phyloP scores from a whole-genome alignment of 2,888 invertebrate species.

The Apodemia mormo region DNA sequence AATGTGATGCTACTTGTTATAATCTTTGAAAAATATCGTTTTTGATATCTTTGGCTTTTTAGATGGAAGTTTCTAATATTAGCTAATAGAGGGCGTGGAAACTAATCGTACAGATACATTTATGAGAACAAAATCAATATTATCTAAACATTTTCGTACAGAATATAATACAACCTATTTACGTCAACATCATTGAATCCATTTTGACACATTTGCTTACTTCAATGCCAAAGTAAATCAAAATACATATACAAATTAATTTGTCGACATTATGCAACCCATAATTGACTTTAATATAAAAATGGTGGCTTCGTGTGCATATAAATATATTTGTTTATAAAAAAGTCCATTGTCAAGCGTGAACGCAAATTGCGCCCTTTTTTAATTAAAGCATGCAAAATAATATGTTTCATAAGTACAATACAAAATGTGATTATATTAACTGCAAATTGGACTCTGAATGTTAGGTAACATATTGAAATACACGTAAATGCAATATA shows the following conservation, averaged over 20 bases:
- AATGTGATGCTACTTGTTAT: conserved; percentile 51
- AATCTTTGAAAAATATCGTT: conserved; percentile 13
- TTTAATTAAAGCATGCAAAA: neutral
- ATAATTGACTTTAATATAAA: too few species aligned
- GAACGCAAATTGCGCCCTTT: neutral
- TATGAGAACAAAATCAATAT: neutral
- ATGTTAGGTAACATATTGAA: neutral
- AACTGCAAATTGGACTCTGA: neutral
- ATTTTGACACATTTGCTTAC: conserved; percentile 3
- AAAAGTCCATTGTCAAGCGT: too few species aligned
- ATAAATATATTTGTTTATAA: too few species aligned
- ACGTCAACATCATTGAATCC: neutral
- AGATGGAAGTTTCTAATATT: neutral
- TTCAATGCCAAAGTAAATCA: neutral
- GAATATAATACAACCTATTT: neutral
- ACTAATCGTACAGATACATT: neutral
- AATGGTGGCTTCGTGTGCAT: too few species aligned
- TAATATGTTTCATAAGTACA: neutral
- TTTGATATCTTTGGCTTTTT: conserved; percentile 16
- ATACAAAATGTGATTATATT: neutral
- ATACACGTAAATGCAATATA: conserved; percentile 11
- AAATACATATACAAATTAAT: too few species aligned
- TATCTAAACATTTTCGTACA: neutral
- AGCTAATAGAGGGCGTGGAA: conserved; percentile 1
- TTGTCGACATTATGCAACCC: too few species aligned